Evolutionary conservation across 2,797 vertebrate genomes (phyloP).

Genomic region (Chelonia mydas): DNA sequence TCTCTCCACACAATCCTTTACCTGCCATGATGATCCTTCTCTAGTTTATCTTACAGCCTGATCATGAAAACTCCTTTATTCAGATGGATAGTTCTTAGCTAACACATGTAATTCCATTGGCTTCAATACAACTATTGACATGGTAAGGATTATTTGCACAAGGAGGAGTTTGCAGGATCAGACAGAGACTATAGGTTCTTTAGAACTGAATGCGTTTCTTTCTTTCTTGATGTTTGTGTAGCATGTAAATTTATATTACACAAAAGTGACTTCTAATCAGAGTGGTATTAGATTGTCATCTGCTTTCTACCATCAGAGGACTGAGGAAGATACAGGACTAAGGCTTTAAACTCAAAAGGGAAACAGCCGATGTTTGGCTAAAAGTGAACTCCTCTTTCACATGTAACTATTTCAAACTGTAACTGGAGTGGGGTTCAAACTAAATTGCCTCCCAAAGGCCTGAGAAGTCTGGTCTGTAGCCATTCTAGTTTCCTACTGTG

Average conservation of each 20-base stretch:
- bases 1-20: background rate
- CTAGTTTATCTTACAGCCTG: constrained; percentile 44
- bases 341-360: background rate
- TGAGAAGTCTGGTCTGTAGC: constrained; percentile 23
- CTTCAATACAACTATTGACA: constrained; percentile 33
- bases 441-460: constrained; percentile 18
- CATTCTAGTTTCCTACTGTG: constrained; percentile 12
- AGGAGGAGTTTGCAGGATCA: background rate
- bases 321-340: background rate
- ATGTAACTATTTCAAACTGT: background rate
- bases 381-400: background rate
- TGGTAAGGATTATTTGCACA: background rate
- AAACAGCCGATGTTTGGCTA: background rate
- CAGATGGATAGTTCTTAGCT: background rate
- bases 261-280: background rate
- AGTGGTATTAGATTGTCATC: background rate
- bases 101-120: constrained; percentile 41
- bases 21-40: constrained; percentile 48
- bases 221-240: constrained; percentile 49
- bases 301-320: background rate
- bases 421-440: background rate
- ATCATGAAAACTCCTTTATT: constrained; percentile 61
- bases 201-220: constrained; percentile 56
- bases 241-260: background rate
- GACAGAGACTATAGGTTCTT: constrained; percentile 62